Evolutionary conservation across 2,888 invertebrate genomes (phyloP).

Genomic region (Noctua pronuba): DNA sequence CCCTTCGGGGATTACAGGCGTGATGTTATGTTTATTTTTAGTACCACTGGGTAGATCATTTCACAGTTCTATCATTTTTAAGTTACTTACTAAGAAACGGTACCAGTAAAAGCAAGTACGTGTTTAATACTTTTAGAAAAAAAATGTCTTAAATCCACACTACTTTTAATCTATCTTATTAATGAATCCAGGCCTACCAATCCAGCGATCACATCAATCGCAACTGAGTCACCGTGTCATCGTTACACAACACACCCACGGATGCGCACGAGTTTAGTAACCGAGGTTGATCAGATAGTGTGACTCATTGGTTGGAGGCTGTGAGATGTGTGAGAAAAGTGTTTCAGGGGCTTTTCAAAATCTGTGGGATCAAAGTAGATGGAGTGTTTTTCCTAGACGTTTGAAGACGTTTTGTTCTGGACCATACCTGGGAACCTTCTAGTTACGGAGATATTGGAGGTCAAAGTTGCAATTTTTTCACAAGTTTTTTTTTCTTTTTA

Average conservation of each 20-base stretch:
- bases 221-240: slow-evolving; percentile 67
- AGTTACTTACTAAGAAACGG: not conserved
- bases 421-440: too few species aligned
- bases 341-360: slow-evolving; percentile 20
- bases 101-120: not conserved
- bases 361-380: not conserved
- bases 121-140: not conserved
- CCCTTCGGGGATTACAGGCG: too few species aligned
- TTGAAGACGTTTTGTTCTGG: too few species aligned
- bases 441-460: too few species aligned
- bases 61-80: not conserved
- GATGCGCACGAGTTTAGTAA: slow-evolving; percentile 58
- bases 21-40: too few species aligned
- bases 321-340: slow-evolving; percentile 15
- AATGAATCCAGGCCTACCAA: slow-evolving; percentile 59
- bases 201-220: slow-evolving; percentile 59
- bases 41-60: too few species aligned
- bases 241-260: slow-evolving; percentile 67
- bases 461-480: too few species aligned
- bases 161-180: slow-evolving; percentile 23
- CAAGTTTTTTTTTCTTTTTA: too few species aligned
- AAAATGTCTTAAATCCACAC: slow-evolving; percentile 31
- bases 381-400: too few species aligned
- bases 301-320: slow-evolving; percentile 58
- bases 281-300: slow-evolving; percentile 58